These are phyloP conservation scores for Amphilophus citrinellus DNA, from an alignment of 2,113 vertebrate genomes.

Conservation along the genomic window DNA sequence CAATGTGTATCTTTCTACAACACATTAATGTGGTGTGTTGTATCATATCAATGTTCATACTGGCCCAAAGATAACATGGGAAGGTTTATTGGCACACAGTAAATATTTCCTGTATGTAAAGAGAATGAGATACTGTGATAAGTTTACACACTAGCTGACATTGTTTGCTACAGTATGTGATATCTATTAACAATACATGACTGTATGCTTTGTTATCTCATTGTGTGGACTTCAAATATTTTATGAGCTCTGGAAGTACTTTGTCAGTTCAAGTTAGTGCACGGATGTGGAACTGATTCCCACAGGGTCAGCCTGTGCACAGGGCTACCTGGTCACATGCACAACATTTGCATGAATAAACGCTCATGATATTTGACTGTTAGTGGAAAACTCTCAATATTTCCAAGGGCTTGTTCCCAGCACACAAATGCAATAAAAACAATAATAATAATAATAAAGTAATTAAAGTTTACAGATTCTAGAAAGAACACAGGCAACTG, in stretches of 20 bases:
- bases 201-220: background rate
- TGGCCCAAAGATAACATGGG: background rate
- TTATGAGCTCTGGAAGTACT: background rate
- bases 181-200: background rate
- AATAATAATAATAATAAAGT: conserved; percentile 1
- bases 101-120: too few species aligned
- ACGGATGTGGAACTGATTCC: conserved; percentile 31
- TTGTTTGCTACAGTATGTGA: background rate
- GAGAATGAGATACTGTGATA: background rate
- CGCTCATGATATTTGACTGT: background rate
- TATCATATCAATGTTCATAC: background rate
- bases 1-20: background rate
- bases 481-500: conserved; percentile 23
- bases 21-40: background rate
- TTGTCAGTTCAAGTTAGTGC: conserved; percentile 25
- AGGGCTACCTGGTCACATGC: conserved; percentile 23
- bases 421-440: background rate
- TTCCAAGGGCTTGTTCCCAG: background rate
- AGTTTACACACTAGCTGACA: background rate
- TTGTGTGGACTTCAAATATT: background rate
- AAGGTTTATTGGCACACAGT: background rate
- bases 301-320: background rate
- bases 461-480: conserved; percentile 20
- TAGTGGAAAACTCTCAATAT: background rate
- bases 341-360: background rate